Conservation (phyloP, 2,797 vertebrate species). For the Tokudaia muenninki region DNA sequence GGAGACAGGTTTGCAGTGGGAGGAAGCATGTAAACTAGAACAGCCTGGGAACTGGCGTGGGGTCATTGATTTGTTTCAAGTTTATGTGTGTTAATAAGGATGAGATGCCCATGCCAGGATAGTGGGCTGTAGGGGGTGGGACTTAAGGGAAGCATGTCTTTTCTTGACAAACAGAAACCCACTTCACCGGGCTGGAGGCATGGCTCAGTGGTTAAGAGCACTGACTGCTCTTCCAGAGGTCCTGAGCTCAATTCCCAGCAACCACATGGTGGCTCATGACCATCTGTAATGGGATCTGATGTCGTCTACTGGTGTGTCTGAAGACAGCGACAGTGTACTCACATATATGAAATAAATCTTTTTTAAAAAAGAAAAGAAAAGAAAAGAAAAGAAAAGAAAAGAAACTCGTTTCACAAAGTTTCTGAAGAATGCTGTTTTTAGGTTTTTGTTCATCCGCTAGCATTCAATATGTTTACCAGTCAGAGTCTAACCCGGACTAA, state of each 20-base stretch:
- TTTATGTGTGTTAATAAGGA: not conserved
- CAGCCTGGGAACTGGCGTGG: not conserved
- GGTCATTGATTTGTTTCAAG: not conserved
- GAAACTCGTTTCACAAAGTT: not conserved
- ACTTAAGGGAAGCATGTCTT: not conserved
- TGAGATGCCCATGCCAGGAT: not conserved
- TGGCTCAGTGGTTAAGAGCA: too few species aligned
- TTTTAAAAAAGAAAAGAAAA: too few species aligned
- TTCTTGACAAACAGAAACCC: not conserved
- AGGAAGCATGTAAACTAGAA: not conserved
- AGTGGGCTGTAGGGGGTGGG: not conserved
- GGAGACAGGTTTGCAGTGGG: not conserved
- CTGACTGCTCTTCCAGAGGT: too few species aligned
- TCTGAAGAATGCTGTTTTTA: not conserved
- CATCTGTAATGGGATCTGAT: too few species aligned
- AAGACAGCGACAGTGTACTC: too few species aligned
- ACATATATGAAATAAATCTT: too few species aligned
- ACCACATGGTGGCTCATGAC: too few species aligned
- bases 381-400: too few species aligned
- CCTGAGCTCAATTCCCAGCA: too few species aligned
- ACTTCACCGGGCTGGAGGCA: too few species aligned
- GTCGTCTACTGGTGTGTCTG: too few species aligned
- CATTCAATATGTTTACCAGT: not conserved
- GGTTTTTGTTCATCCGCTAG: not conserved
- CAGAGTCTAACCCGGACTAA: not conserved